phyloP scores from a whole-genome alignment of 2,888 invertebrate genomes.

The Cephus nigrinus region DNA sequence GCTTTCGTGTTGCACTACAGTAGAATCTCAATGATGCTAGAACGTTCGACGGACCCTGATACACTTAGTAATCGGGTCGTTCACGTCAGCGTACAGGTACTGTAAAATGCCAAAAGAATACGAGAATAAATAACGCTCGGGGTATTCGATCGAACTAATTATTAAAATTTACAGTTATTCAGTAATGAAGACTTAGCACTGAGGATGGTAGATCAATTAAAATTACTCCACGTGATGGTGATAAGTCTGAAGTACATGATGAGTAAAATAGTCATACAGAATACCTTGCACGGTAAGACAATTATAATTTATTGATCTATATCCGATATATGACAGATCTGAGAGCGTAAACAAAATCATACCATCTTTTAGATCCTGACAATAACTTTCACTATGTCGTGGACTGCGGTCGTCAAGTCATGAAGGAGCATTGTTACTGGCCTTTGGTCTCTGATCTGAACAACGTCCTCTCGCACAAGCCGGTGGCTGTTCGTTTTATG shows the following conservation, averaged over 20 bases:
- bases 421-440: conserved; percentile 99
- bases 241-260: conserved; percentile 92
- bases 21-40: conserved; percentile 91
- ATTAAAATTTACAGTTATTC: conserved; percentile 76
- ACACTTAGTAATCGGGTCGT: conserved; percentile 95
- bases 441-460: conserved; percentile 96
- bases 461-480: conserved; percentile 92
- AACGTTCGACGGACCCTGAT: conserved; percentile 87
- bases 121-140: neutral
- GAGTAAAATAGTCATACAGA: conserved; percentile 88
- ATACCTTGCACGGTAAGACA: conserved; percentile 81
- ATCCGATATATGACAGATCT: neutral
- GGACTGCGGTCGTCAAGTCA: conserved; percentile 89
- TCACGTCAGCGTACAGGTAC: conserved; percentile 88
- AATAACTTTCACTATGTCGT: conserved; percentile 91
- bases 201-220: conserved; percentile 90
- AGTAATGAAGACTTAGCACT: conserved; percentile 92
- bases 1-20: conserved; percentile 98
- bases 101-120: neutral
- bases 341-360: neutral
- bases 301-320: neutral
- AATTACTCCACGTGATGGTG: conserved; percentile 93
- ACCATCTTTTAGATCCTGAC: conserved; percentile 71
- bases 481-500: conserved; percentile 90
- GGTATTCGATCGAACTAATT: neutral